Conservation (phyloP, 2,888 invertebrate species). For the Eupithecia exiguata region DNA sequence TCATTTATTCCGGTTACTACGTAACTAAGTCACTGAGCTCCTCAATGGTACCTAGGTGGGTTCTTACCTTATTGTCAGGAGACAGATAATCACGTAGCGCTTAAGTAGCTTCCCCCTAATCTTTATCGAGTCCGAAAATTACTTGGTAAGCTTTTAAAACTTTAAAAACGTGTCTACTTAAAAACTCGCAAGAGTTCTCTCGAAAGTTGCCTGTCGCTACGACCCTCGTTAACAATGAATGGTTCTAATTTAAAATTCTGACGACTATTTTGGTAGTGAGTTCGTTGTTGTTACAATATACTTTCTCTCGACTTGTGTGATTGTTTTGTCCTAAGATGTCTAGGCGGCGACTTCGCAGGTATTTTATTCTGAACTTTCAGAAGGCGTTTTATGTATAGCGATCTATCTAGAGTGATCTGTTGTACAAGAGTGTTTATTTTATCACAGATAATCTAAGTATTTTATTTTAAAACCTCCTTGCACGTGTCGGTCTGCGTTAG, state of each 20-base stretch:
- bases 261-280: background rate
- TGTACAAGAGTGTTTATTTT: too few relatives aligned
- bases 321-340: background rate
- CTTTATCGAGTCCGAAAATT: slow-evolving; percentile 61
- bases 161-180: slow-evolving; percentile 39
- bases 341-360: too few relatives aligned
- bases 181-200: slow-evolving; percentile 18
- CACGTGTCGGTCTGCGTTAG: too few relatives aligned
- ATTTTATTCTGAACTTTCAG: too few relatives aligned
- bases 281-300: background rate
- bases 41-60: background rate
- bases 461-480: too few relatives aligned
- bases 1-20: background rate
- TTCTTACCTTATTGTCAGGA: background rate
- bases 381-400: too few relatives aligned
- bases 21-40: background rate
- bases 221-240: slow-evolving; percentile 6
- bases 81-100: slow-evolving; percentile 61
- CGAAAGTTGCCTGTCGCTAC: slow-evolving; percentile 8
- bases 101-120: slow-evolving; percentile 62
- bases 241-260: background rate
- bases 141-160: slow-evolving; percentile 51
- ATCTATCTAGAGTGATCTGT: too few relatives aligned
- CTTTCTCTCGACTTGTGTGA: background rate
- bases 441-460: too few relatives aligned